Evolutionary conservation across 2,888 invertebrate genomes (phyloP).

Genomic region (Ornithoptera alexandrae): DNA sequence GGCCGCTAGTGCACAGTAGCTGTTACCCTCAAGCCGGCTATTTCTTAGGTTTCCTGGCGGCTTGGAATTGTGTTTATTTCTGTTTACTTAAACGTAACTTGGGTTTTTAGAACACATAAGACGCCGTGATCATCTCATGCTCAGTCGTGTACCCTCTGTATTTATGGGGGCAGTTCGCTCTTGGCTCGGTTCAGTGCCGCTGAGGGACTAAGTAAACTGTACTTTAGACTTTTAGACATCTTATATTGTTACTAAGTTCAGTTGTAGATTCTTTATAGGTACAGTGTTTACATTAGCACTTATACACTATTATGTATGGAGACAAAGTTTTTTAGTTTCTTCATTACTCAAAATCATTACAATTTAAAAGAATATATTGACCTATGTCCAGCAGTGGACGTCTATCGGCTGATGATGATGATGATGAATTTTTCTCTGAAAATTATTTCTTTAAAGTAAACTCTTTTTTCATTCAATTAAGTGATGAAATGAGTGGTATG

Average conservation of each 20-base stretch:
- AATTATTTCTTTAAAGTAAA: too few species aligned
- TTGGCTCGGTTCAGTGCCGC: slow-evolving; percentile 22
- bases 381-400: too few species aligned
- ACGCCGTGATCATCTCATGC: slow-evolving; percentile 29
- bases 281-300: too few species aligned
- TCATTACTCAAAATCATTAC: too few species aligned
- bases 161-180: slow-evolving; percentile 23
- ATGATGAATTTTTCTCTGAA: too few species aligned
- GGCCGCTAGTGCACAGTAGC: slow-evolving; percentile 53
- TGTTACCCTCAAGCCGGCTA: slow-evolving; percentile 57
- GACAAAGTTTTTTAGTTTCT: too few species aligned
- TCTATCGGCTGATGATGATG: too few species aligned
- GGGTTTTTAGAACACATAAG: slow-evolving; percentile 47
- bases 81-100: slow-evolving; percentile 45
- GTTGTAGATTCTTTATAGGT: too few species aligned
- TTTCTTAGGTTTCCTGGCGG: slow-evolving; percentile 59
- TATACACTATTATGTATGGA: too few species aligned
- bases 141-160: slow-evolving; percentile 16
- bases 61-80: slow-evolving; percentile 59
- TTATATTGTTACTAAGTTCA: slow-evolving; percentile 1
- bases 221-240: slow-evolving; percentile 1
- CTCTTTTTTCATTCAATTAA: too few species aligned
- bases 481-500: too few species aligned
- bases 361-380: too few species aligned
- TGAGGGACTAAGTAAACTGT: not conserved